Evolutionary conservation across 2,888 invertebrate species (phyloP).

Genomic region (Monochamus alternatus): DNA sequence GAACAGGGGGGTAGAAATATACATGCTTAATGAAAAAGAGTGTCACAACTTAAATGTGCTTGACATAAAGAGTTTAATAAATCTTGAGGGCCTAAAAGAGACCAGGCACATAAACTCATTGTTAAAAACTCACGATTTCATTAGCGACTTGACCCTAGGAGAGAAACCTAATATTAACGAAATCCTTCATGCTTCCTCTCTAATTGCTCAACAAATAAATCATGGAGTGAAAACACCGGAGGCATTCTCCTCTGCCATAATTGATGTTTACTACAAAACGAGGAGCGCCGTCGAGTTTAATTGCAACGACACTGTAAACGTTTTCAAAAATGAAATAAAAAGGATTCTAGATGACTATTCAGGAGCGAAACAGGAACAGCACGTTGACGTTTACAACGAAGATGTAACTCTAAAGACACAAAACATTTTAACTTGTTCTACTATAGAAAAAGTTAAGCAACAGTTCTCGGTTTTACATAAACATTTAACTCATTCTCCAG

Average conservation of each 20-base stretch:
- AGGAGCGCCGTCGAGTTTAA: constrained; percentile 63
- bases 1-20: constrained; percentile 96
- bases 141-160: constrained; percentile 71
- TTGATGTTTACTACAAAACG: constrained; percentile 77
- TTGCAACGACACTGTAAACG: constrained; percentile 70
- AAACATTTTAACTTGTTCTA: constrained; percentile 73
- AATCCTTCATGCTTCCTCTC: constrained; percentile 77
- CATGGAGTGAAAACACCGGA: constrained; percentile 73
- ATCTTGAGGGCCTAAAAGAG: constrained; percentile 68
- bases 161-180: constrained; percentile 78
- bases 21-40: constrained; percentile 70
- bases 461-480: constrained; percentile 70
- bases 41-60: constrained; percentile 56
- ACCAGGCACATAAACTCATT: constrained; percentile 63
- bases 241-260: constrained; percentile 76
- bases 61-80: constrained; percentile 74
- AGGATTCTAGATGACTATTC: constrained; percentile 43
- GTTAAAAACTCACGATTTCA: constrained; percentile 71
- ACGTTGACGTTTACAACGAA: constrained; percentile 58
- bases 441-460: constrained; percentile 74
- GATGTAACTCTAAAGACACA: constrained; percentile 67
- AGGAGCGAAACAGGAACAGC: constrained; percentile 29
- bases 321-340: constrained; percentile 72
- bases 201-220: constrained; percentile 78
- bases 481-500: constrained; percentile 27